Conservation (phyloP, 2,797 vertebrate genomes). For the Peromyscus eremicus region DNA sequence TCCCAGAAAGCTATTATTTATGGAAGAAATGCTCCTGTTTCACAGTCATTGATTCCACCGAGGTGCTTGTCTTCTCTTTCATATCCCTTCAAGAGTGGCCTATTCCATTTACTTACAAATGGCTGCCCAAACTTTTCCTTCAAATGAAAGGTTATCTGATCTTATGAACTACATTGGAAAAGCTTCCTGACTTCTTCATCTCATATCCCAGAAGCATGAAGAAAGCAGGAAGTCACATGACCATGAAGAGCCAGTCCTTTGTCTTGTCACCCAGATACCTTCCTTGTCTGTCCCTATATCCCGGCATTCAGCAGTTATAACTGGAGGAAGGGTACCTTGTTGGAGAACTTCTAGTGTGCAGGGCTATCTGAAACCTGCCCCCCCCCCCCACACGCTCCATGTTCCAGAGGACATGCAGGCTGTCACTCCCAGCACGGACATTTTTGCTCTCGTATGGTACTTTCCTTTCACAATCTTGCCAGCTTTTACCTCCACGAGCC, state of each 20-base stretch:
- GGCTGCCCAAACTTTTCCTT: not conserved
- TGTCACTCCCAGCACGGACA: not conserved
- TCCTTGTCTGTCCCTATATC: not conserved
- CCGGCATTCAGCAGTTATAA: not conserved
- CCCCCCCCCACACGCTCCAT: accelerated
- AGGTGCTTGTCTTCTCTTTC: not conserved
- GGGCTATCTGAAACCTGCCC: not conserved
- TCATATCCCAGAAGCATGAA: not conserved
- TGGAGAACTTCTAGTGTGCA: not conserved
- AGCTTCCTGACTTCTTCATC: not conserved
- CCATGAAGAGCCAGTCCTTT: not conserved
- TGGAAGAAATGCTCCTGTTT: not conserved
- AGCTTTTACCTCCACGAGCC: not conserved
- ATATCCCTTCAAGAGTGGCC: not conserved
- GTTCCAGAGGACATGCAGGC: not conserved
- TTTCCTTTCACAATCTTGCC: not conserved
- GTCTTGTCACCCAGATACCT: not conserved
- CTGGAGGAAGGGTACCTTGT: not conserved
- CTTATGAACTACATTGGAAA: not conserved
- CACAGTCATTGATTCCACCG: not conserved
- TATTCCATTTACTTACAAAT: not conserved
- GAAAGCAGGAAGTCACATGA: not conserved
- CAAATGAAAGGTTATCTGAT: not conserved
- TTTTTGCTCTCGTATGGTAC: not conserved
- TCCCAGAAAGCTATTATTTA: constrained; percentile 12